Conservation (phyloP, 1,140 invertebrate species). For the Diorhabda sublineata region DNA sequence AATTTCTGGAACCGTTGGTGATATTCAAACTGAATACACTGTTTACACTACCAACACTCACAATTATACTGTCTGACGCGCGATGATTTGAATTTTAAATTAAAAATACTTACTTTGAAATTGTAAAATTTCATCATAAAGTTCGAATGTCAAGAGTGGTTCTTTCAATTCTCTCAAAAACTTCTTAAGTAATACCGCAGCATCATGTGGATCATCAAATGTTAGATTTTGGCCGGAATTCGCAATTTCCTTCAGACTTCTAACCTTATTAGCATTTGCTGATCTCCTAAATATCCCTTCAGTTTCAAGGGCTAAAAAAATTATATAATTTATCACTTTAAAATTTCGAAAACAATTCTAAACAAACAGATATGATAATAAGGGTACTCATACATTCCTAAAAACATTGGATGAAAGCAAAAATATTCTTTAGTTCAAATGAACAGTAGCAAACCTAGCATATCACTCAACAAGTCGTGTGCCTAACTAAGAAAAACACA, state of each 20-base stretch:
- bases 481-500: too few species aligned
- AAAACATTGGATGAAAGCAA: too few species aligned
- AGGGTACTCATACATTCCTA: too few species aligned
- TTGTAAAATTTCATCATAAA: constrained; percentile 90
- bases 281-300: constrained; percentile 94
- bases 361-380: too few species aligned
- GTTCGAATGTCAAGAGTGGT: constrained; percentile 89
- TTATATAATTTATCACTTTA: neutral
- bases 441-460: too few species aligned
- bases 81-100: too few species aligned
- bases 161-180: constrained; percentile 92
- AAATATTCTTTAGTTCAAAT: too few species aligned
- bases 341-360: neutral
- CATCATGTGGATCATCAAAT: constrained; percentile 85
- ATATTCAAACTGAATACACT: too few species aligned
- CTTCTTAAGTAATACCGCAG: constrained; percentile 91
- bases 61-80: too few species aligned
- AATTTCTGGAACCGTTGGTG: too few species aligned
- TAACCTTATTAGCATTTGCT: constrained; percentile 76
- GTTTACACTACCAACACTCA: too few species aligned
- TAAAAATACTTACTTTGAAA: constrained; percentile 70
- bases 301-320: constrained; percentile 77
- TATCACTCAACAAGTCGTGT: too few species aligned
- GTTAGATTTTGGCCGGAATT: constrained; percentile 79
- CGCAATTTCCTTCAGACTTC: constrained; percentile 77